Base-by-base conservation (phyloP, 2,797 vertebrate genomes). In the Momotus momota region DNA sequence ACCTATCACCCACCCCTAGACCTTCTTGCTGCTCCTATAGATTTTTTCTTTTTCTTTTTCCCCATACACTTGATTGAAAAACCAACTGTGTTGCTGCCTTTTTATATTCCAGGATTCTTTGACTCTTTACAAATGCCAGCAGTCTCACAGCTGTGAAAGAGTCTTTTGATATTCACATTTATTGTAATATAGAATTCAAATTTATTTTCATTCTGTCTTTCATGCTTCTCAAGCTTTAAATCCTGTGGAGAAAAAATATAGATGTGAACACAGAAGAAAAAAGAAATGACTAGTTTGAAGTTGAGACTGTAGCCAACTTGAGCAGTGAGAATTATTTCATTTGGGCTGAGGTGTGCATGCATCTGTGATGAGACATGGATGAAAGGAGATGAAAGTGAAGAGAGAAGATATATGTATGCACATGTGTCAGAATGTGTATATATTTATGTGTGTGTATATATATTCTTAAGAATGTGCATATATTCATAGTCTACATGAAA, bases 111-210 rank as follows among this genome's bases (percentile, higher is more conserved):
- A 78, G 57, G 69, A 82, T 96, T 96, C 57, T 97, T 91, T 96
- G 91, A 69, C 78, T 96, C 93, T 91, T 96, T 96, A 95, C 65
- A 95, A 96, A 97, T 97, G 86, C 81, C 86, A 96, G 88, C 94
- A 96, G 85, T 96, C 95, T 93, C 73, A 96, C 71, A 96, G 93
- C 89, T 96, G 81, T 78, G 86, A 88, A 83, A 94, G 85, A 91
- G 96, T 96, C 93, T 96, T 97, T 97, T 97, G 92, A 97, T 97
- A 95, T 90, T 96, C 94, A 86, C 88, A 52, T 95, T 95, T 96
- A 95, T 96, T 97, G 75, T 97, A 94, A 97, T 96, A 94, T 54
- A 94, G 86, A 96, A 96, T 97, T 96, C 92, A 97, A 96, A 95
- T 97, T 81, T 93, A 95, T 96, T 98, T 97, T 96, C 77, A 96